Percentiles rank a stretch among this genome's conserved stretches.
These are phyloP conservation scores for Meleagris gallopavo DNA, from an alignment of 2,113 vertebrate species.

Conservation along the genomic window DNA sequence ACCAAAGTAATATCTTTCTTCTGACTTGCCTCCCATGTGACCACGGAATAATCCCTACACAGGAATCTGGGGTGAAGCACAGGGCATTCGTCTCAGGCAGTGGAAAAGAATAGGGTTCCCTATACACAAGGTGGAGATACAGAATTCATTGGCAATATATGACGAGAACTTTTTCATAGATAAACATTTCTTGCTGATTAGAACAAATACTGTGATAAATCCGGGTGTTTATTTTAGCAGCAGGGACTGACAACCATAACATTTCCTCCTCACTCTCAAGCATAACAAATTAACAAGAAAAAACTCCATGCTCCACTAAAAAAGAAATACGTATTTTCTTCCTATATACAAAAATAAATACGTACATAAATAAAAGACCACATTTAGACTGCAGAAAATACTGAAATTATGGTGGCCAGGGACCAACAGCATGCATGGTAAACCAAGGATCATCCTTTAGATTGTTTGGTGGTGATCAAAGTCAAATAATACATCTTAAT, in stretches of 20 bases:
- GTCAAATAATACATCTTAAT: neutral
- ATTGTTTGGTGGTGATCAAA: neutral
- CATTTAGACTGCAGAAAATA: neutral
- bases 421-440: neutral
- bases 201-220: constrained; percentile 24
- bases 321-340: neutral
- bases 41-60: neutral
- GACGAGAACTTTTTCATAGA: neutral
- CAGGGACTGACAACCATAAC: constrained; percentile 5
- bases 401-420: neutral
- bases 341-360: neutral
- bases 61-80: neutral
- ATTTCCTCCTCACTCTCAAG: neutral
- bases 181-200: constrained; percentile 31
- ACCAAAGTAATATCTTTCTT: neutral
- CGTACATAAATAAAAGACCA: neutral
- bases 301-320: neutral
- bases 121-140: neutral
- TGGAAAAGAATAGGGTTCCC: neutral
- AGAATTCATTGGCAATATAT: neutral
- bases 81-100: neutral
- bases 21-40: neutral
- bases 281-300: neutral
- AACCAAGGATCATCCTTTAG: neutral
- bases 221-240: constrained; percentile 35